Base-by-base conservation (phyloP, 1,140 invertebrate genomes). In the Drosophila miranda region DNA sequence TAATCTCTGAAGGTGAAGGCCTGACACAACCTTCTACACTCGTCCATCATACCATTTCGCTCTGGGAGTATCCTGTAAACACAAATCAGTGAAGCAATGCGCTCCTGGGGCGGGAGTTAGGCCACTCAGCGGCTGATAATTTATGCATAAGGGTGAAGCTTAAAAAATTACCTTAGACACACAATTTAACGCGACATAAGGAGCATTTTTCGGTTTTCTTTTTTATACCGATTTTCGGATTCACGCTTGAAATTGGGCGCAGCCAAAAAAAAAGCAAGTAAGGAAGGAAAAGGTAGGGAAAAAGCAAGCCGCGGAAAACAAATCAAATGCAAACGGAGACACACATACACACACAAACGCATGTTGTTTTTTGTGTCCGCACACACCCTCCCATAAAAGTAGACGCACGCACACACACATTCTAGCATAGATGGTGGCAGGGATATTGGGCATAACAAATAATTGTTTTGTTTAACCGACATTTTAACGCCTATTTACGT, bases 401-500 rank as follows among this genome's bases (percentile, higher is more conserved):
- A 49, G 21, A 57, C 19, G 60, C 56, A 75, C 42, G 67, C 55
- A 50, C 38, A 74, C 81, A 57, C 61, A 53, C 63, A 67, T 28
- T 11, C 51, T 45, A 5, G 3, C 9, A 38, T 51, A 14, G 46
- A 11, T 51, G 42, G 3, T 28, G 42, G 54, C 19, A 26, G 21
- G 34, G 49, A 43, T 11, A 28, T 44, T 55, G 48, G 64, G 67
- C 67, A 89, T 89, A 84, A 89, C 81, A 89, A 86, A 89, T 86
- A 87, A 89, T 82, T 89, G 86, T 75, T 86, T 89, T 89, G 80
- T 89, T 80, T 89, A 89, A 89, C 87, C 87, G 87, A 89, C 81
- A 82, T 89, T 89, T 89, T 89, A 89, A 89, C 87, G 87, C 87
- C 86, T 86, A 83, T 89, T 89, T 89, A 86, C 81, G 86, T 89